phyloP scores from a whole-genome alignment of 1,140 invertebrate genomes.

The Hycleus phaleratus region DNA sequence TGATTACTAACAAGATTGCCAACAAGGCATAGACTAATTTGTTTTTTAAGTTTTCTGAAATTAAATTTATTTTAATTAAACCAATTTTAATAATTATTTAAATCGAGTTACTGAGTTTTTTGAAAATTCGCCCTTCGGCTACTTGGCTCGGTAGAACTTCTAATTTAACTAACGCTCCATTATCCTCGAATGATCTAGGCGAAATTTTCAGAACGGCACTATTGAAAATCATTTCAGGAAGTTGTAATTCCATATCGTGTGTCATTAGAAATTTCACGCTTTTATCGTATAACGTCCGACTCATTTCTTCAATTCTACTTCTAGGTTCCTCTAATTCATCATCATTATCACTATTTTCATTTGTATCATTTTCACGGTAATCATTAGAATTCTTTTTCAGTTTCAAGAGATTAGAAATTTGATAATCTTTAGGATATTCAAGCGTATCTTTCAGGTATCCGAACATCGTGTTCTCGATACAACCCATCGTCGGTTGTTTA shows the following conservation, averaged over 20 bases:
- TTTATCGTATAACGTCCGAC: slow-evolving; percentile 57
- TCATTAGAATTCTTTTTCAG: slow-evolving; percentile 60
- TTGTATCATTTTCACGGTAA: slow-evolving; percentile 43
- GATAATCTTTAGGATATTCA: slow-evolving; percentile 54
- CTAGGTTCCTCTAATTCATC: slow-evolving; percentile 42
- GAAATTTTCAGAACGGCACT: slow-evolving; percentile 63
- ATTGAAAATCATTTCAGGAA: slow-evolving; percentile 63
- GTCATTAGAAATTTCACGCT: slow-evolving; percentile 65
- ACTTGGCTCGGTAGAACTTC: slow-evolving; percentile 51
- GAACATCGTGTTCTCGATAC: slow-evolving; percentile 69
- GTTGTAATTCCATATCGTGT: slow-evolving; percentile 59
- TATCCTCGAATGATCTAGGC: slow-evolving; percentile 60
- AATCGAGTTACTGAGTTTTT: slow-evolving; percentile 61
- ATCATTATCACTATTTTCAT: slow-evolving; percentile 32
- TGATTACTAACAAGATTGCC: slow-evolving; percentile 67
- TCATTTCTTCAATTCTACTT: slow-evolving; percentile 53
- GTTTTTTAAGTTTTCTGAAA: slow-evolving; percentile 68
- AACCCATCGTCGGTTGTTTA: slow-evolving; percentile 55
- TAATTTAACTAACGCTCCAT: slow-evolving; percentile 61
- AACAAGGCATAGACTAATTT: slow-evolving; percentile 66
- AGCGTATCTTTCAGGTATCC: slow-evolving; percentile 58
- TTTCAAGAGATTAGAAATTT: slow-evolving; percentile 59
- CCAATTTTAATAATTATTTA: slow-evolving; percentile 1
- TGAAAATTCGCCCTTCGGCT: slow-evolving; percentile 54
- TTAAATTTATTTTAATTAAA: slow-evolving; percentile 15